Evolutionary conservation across 2,888 invertebrate species (phyloP).

Genomic region (Dicroscelio sp.): DNA sequence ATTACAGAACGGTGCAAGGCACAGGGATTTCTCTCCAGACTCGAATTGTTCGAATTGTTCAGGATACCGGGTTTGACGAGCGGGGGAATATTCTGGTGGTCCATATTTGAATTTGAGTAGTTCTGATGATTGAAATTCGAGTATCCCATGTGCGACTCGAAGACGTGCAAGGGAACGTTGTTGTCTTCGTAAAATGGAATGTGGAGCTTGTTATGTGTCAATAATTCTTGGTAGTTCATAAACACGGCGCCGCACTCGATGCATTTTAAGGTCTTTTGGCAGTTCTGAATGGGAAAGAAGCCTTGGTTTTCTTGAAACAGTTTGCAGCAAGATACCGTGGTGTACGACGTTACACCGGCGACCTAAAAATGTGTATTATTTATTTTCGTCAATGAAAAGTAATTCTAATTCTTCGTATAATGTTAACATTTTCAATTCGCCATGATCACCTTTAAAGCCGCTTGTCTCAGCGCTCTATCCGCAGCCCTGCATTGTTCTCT

Average conservation of each 20-base stretch:
- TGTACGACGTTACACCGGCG: slow-evolving; percentile 87
- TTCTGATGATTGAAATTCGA: too few species aligned
- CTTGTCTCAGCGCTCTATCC: slow-evolving; percentile 90
- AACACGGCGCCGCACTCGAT: slow-evolving; percentile 89
- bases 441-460: slow-evolving; percentile 89
- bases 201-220: slow-evolving; percentile 87
- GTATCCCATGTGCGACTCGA: too few species aligned
- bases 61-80: too few species aligned
- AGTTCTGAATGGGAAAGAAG: slow-evolving; percentile 86
- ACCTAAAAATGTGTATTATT: too few species aligned
- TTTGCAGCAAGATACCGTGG: slow-evolving; percentile 87
- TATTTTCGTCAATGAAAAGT: too few species aligned
- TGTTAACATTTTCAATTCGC: too few species aligned
- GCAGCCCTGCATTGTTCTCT: slow-evolving; percentile 91
- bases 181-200: slow-evolving; percentile 88
- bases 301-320: slow-evolving; percentile 89
- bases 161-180: too few species aligned
- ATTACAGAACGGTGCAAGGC: slow-evolving; percentile 90
- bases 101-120: too few species aligned
- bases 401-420: too few species aligned
- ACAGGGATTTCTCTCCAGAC: slow-evolving; percentile 86
- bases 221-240: slow-evolving; percentile 89
- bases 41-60: slow-evolving; percentile 17
- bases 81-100: too few species aligned
- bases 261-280: slow-evolving; percentile 88